Evolutionary conservation across 2,113 vertebrate species (phyloP).

Genomic region (Myotis brandtii): DNA sequence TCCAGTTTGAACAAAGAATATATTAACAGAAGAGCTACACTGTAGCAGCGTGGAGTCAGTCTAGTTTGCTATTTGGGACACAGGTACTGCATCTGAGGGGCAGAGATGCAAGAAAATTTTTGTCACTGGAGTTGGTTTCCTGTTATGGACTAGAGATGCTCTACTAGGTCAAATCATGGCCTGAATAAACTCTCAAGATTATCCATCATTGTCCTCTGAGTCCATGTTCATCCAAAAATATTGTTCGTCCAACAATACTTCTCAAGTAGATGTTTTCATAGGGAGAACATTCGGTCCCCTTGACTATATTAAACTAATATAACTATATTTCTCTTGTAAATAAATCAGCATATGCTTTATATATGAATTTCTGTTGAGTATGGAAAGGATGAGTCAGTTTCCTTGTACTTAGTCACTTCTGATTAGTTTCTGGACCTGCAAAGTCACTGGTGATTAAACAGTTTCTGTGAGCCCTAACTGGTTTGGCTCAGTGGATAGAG

Average conservation of each 20-base stretch:
- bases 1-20: background rate
- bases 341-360: background rate
- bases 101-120: background rate
- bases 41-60: background rate
- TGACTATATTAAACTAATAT: background rate
- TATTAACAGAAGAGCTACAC: background rate
- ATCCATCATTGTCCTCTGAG: background rate
- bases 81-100: background rate
- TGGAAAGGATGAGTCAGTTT: background rate
- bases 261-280: background rate
- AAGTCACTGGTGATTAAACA: background rate
- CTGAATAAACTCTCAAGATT: constrained; percentile 1
- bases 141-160: background rate
- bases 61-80: background rate
- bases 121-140: background rate
- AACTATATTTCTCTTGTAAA: constrained; percentile 13
- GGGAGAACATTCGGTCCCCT: background rate
- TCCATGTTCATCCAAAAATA: background rate
- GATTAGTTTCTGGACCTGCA: constrained; percentile 32
- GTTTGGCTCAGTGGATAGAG: too few species aligned
- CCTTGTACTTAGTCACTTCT: background rate
- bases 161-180: background rate
- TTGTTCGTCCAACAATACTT: background rate
- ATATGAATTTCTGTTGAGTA: background rate
- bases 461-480: background rate